Evolutionary conservation across 1,140 invertebrate genomes (phyloP), one percentile per base, ranked within the genome.

Genomic region (Drosophila neocordata): DNA sequence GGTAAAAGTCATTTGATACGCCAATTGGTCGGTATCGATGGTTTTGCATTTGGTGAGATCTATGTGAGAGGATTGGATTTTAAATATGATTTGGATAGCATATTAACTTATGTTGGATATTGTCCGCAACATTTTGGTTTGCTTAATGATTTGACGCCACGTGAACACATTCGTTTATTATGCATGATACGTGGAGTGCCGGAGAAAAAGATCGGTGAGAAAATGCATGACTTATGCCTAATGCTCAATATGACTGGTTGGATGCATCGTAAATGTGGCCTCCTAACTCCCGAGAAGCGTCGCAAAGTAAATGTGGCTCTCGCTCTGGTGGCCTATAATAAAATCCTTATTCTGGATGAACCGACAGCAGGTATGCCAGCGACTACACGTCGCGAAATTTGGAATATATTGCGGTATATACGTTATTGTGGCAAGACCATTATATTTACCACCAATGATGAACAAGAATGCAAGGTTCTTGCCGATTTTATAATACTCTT

Each of bases 391-490:
- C 82, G 77, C 0, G 82, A 91, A 41, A 89, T 91, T 38, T 89
- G 89, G 89, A 89, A 87, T 48, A 76, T 88, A 5, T 52, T 91
- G 27, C 72, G 82, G 12, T 88, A 89, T 48, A 37, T 79, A 15
- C 84, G 85, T 6, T 80, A 73, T 38, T 75, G 75, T 11, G 89
- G 90, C 22, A 93, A 95, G 48, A 98, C 97, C 1, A 96, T 99
- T 71, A 92, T 99, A 6, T 94, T 99, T 12, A 97, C 97, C 2
- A 99, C 98, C 7, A 98, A 98, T 92, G 98, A 97, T 92, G 98
- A 99, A 96, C 97, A 99, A 90, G 98, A 99, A 93, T 98, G 98
- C 22, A 98, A 99, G 92, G 93, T 96, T 24, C 93, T 99, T 0
- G 97, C 97, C 1, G 97, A 99, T 91, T 93, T 96, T 67, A 97